Evolutionary conservation across 1,140 invertebrate species (phyloP), one percentile per base, ranked within the genome.

Genomic region (Mesaphorura yosii): DNA sequence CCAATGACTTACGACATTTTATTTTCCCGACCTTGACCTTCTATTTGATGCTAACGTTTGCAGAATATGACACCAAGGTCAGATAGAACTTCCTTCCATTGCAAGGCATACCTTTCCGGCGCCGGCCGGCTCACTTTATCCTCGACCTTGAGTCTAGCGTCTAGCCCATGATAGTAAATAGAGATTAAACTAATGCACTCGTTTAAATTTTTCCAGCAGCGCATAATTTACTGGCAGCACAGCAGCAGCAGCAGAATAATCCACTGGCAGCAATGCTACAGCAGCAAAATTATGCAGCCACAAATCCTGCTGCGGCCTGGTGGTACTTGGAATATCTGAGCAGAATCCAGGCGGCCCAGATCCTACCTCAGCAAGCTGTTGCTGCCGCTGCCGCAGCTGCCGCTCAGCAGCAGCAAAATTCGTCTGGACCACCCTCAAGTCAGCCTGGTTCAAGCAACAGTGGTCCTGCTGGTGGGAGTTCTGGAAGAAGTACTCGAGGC

Each of bases 261-360:
- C 49, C 49, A 20, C 31, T 51, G n/a, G 49, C 49, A 17, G 23
- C 44, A 3, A 25, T 51, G 2, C 49, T 42, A 27, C 39, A 41
- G 22, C 49, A 51, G 31, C 26, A 42, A 27, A 41, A 42, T 12
- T 19, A 41, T 29, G 49, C 48, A 17, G 55, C 55, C 31, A 50
- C 50, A 47, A 55, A 55, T 40, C 53, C 58, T 22, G 47, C 56
- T 2, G 58, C 58, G 19, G 55, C 58, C 37, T 53, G 54, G 54
- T 53, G 55, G 51, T 60, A 60, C 34, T 45, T 60, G 31, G 58
- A 60, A 25, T 60, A 60, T 44, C 22, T 60, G 20, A 53, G 49
- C n/a, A 27, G 58, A 31, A 60, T 60, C 23, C 58, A 60, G 45
- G 58, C 58, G 20, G 58, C 58, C 20, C 54, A 56, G 42, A 59